phyloP scores from a whole-genome alignment of 2,113 vertebrate species.

The Heloderma charlesbogerti region DNA sequence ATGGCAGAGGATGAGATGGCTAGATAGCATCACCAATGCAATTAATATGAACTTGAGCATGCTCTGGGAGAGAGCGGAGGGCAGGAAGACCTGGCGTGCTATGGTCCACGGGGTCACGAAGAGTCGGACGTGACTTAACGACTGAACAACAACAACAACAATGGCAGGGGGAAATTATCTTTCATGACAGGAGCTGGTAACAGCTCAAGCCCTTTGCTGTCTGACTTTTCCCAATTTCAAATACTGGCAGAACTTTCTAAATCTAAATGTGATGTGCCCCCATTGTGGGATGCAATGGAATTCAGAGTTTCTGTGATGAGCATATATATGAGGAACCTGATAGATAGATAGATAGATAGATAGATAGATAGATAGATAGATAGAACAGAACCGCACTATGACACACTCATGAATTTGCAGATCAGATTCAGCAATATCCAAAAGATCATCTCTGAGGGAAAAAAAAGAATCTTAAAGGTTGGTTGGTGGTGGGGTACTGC shows the following conservation, averaged over 20 bases:
- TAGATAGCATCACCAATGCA: no score
- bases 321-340: not conserved
- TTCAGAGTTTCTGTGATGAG: conserved; percentile 15
- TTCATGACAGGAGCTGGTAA: not conserved
- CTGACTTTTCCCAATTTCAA: conserved; percentile 28
- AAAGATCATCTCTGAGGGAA: conserved; percentile 1
- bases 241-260: conserved; percentile 37
- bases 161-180: conserved; percentile 23
- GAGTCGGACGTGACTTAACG: no score
- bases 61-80: no score
- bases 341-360: no score
- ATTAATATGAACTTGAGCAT: no score
- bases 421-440: not conserved
- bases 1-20: no score
- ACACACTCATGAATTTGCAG: not conserved
- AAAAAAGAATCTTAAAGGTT: not conserved
- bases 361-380: no score
- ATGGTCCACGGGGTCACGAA: no score
- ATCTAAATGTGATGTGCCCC: not conserved
- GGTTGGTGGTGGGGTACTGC: not conserved
- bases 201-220: not conserved
- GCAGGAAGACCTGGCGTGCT: no score
- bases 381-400: not conserved
- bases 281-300: not conserved
- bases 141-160: no score